A percentile compares a stretch with the other conserved stretches of the same genome.
phyloP scores from a whole-genome alignment of 2,888 invertebrate species.

The Clostera curtula region DNA sequence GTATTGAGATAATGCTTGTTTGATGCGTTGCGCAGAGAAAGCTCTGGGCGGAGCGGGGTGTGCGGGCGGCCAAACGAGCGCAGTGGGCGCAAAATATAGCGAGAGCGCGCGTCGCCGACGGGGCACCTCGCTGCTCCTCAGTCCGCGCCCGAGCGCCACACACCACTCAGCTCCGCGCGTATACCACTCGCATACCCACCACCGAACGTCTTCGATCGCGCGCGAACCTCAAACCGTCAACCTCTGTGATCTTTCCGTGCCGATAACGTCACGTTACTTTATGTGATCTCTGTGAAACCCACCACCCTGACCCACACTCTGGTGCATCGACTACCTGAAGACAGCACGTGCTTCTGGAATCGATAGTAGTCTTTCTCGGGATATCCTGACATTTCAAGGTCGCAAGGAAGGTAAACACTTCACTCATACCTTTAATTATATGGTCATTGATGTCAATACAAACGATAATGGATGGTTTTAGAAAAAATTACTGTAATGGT shows the following conservation, averaged over 20 bases:
- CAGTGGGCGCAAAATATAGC: constrained; percentile 60
- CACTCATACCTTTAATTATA: constrained; percentile 34
- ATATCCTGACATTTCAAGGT: constrained; percentile 46
- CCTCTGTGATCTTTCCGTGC: background rate
- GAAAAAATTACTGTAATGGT: too few relatives aligned
- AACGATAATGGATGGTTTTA: too few relatives aligned
- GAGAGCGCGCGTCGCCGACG: constrained; percentile 55
- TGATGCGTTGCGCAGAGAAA: constrained; percentile 67
- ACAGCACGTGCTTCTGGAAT: constrained; percentile 36
- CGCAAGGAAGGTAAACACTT: constrained; percentile 52
- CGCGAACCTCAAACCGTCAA: constrained; percentile 13
- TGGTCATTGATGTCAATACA: constrained; percentile 7
- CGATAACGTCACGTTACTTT: constrained; percentile 4
- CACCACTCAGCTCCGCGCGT: constrained; percentile 17
- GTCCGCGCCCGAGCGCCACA: constrained; percentile 41
- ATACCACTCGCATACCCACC: constrained; percentile 13
- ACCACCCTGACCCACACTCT: constrained; percentile 28
- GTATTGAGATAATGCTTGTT: constrained; percentile 45
- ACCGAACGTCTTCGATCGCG: constrained; percentile 24
- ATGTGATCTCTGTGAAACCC: constrained; percentile 26
- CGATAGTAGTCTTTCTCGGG: constrained; percentile 36
- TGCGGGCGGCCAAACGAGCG: constrained; percentile 55
- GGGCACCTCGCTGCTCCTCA: constrained; percentile 31
- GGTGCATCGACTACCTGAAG: constrained; percentile 24
- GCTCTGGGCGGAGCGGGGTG: constrained; percentile 54